Base-by-base conservation (phyloP, 2,888 invertebrate genomes). In the Metacarcinus magister region DNA sequence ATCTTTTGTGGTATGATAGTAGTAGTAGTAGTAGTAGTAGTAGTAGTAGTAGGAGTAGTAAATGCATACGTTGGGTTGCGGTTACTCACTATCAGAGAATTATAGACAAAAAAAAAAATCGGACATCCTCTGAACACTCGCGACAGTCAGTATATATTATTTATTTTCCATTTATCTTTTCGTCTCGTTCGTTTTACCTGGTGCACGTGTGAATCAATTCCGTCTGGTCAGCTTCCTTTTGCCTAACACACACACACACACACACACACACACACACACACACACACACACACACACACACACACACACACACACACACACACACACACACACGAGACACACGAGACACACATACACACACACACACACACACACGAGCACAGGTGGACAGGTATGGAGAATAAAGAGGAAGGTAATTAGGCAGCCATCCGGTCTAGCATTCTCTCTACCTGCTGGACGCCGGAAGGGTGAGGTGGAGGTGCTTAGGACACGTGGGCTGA, bases 251-350 rank as follows among this genome's bases (percentile, higher is more conserved):
- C 92, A 92, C 92, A 92, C 28, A 92, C 54, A 54, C 54, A 92
- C 48, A 48, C 92, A 28, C 54, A 92, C 92, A 48, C 92, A 54
- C 54, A 48, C 48, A 28, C 54, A 92, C 28, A 28, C n/a, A 92
- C 92, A 92, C 92, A 92, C 54, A 92, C 92, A 48, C 54, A 91
- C 46, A 91, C 44, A 91, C 89, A 39, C 43, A 89, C 89, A 89
- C 89, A 89, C 43, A 89, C 32, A 89, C 89, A 67, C 67, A 67
- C 54, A 54, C 54, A 54, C 54, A 67, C 67, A 67, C 67, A 67
- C 67, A 23, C 67, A 60, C 60, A 60, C 60, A 60, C 60, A 60
- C 60, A 60, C 60, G n/a, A n/a, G n/a, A 28, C n/a, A 92, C 92
- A 92, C 92, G n/a, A n/a, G n/a, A n/a, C n/a, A 60, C 60, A 60